phyloP scores from a whole-genome alignment of 2,888 invertebrate genomes.

The Adelognathus sp. region DNA sequence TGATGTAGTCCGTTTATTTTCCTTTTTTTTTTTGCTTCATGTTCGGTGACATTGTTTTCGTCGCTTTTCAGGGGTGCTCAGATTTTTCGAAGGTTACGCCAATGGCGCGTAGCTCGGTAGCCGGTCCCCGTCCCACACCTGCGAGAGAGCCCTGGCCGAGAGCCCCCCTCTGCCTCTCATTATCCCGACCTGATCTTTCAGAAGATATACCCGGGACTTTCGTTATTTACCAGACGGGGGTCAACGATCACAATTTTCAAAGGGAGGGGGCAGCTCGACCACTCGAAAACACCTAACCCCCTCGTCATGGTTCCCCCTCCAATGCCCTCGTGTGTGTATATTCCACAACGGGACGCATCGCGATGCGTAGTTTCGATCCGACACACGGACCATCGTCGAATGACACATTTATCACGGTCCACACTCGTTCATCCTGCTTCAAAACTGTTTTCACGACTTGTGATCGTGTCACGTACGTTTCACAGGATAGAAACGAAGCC shows the following conservation, averaged over 20 bases:
- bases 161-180: conserved; percentile 75
- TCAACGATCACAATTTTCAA: conserved; percentile 74
- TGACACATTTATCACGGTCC: conserved; percentile 41
- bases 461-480: conserved; percentile 4
- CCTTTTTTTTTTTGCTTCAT: too few species aligned
- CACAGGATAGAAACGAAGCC: conserved; percentile 17
- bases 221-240: conserved; percentile 79
- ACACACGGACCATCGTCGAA: conserved; percentile 6
- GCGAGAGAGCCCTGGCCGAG: conserved; percentile 74
- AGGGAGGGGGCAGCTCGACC: conserved; percentile 50
- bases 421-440: conserved; percentile 6
- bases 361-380: conserved; percentile 17
- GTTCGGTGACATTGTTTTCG: too few species aligned
- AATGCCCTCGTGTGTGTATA: conserved; percentile 43
- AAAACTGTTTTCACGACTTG: conserved; percentile 21
- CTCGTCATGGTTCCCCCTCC: conserved; percentile 72
- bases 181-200: conserved; percentile 80
- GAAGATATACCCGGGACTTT: conserved; percentile 78
- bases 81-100: conserved; percentile 73
- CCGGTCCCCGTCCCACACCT: conserved; percentile 79
- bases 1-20: neutral
- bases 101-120: conserved; percentile 79
- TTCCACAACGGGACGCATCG: conserved; percentile 27
- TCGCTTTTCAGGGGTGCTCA: neutral
- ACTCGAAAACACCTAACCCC: conserved; percentile 61